Evolutionary conservation across 2,888 invertebrate genomes (phyloP).

Genomic region (Caenorhabditis sp.): DNA sequence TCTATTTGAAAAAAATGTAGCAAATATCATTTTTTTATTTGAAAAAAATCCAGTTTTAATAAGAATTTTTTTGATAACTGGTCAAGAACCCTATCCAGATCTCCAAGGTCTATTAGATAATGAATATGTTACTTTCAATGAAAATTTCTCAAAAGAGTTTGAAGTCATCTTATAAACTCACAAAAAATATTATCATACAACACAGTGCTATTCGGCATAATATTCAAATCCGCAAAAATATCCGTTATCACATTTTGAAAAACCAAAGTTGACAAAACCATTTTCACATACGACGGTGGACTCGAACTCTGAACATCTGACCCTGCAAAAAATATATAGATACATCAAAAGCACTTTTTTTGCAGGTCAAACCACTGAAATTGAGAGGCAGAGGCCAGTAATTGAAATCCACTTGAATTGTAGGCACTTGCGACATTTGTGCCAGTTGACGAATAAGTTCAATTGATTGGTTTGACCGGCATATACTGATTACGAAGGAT

Average conservation of each 20-base stretch:
- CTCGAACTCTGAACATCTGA: constrained; percentile 3
- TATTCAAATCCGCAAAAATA: constrained; percentile 83
- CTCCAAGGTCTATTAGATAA: too few relatives aligned
- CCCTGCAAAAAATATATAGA: constrained; percentile 12
- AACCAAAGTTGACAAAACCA: constrained; percentile 60
- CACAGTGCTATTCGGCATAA: constrained; percentile 86
- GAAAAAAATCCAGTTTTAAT: too few relatives aligned
- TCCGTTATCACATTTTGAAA: constrained; percentile 78
- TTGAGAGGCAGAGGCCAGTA: constrained; percentile 42
- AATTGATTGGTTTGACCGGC: constrained; percentile 29
- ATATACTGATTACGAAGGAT: constrained; percentile 48
- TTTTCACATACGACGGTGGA: constrained; percentile 22
- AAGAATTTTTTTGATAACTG: too few relatives aligned
- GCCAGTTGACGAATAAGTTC: constrained; percentile 35
- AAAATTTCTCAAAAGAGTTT: too few relatives aligned
- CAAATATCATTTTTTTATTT: too few relatives aligned
- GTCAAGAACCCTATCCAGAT: too few relatives aligned
- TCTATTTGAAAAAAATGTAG: too few relatives aligned
- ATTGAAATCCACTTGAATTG: constrained; percentile 47
- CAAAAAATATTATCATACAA: constrained; percentile 87
- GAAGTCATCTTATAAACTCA: constrained; percentile 71
- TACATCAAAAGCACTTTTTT: neutral
- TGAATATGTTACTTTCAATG: too few relatives aligned
- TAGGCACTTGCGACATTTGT: constrained; percentile 38
- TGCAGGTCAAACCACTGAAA: constrained; percentile 27